phyloP scores from a whole-genome alignment of 1,140 invertebrate species.

The Neodiprion fabricii region DNA sequence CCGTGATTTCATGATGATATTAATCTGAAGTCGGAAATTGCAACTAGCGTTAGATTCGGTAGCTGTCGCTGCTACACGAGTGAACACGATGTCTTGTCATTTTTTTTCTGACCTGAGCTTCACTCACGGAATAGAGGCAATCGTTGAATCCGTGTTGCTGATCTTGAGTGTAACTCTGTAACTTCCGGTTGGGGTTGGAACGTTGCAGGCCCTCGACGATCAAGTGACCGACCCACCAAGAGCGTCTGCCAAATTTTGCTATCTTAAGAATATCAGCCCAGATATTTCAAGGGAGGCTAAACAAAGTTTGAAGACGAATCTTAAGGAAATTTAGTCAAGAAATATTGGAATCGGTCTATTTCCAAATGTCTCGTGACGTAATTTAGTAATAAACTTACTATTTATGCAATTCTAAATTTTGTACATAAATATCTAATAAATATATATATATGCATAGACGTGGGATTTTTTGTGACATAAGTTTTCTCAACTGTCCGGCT shows the following conservation, averaged over 20 bases:
- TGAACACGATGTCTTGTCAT: not conserved
- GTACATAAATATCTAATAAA: not conserved
- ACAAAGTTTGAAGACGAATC: not conserved
- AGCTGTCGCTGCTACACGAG: not conserved
- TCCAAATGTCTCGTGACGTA: not conserved
- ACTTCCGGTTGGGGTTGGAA: too few species aligned
- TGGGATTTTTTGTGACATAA: not conserved
- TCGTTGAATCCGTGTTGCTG: not conserved
- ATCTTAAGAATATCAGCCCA: constrained; percentile 5
- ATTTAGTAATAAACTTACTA: not conserved
- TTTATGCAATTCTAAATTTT: not conserved
- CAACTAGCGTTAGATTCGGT: not conserved
- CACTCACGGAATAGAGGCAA: not conserved
- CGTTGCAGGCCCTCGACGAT: too few species aligned
- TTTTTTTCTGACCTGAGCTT: not conserved
- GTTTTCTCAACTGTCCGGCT: too few species aligned
- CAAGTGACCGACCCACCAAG: not conserved
- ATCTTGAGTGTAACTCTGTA: too few species aligned
- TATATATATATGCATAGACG: too few species aligned
- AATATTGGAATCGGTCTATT: not conserved
- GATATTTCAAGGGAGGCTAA: not conserved
- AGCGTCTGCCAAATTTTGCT: not conserved
- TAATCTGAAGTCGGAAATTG: not conserved
- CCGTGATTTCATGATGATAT: not conserved
- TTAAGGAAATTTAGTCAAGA: not conserved